Conservation (phyloP, 2,888 invertebrate genomes). For the Fissipunctia ypsillon region DNA sequence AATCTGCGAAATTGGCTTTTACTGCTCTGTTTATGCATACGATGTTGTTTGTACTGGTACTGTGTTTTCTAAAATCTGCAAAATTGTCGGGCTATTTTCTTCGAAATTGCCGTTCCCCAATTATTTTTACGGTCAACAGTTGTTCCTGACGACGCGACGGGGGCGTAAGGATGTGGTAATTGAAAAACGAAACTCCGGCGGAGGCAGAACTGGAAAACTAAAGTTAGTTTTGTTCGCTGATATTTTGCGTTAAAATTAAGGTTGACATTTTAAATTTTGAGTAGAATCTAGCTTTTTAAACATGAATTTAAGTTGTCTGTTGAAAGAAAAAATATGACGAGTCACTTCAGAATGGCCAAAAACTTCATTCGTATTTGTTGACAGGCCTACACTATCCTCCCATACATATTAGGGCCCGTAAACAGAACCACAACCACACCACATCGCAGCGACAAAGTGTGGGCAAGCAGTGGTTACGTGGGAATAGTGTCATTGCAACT, state of each 20-base stretch:
- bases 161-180: conserved; percentile 56
- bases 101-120: conserved; percentile 47
- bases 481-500: too few relatives aligned
- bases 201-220: conserved; percentile 31
- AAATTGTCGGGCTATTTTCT: conserved; percentile 43
- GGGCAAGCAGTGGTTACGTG: too few relatives aligned
- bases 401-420: too few relatives aligned
- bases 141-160: too few relatives aligned
- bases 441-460: too few relatives aligned
- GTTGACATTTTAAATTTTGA: conserved; percentile 4
- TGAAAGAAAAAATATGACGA: not conserved
- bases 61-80: conserved; percentile 50
- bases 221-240: conserved; percentile 30
- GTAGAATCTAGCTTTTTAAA: too few relatives aligned
- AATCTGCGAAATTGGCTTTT: conserved; percentile 65
- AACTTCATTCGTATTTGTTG: not conserved
- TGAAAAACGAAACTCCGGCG: conserved; percentile 50
- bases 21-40: conserved; percentile 58
- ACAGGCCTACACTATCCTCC: not conserved
- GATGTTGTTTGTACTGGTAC: conserved; percentile 42
- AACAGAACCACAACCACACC: too few relatives aligned
- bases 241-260: conserved; percentile 23
- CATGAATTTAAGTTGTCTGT: not conserved
- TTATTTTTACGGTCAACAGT: conserved; percentile 61
- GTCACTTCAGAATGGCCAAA: not conserved